Percentiles rank a stretch among this genome's conserved stretches.
Evolutionary conservation across 2,113 vertebrate species (phyloP).

Genomic region (Semnopithecus entellus): DNA sequence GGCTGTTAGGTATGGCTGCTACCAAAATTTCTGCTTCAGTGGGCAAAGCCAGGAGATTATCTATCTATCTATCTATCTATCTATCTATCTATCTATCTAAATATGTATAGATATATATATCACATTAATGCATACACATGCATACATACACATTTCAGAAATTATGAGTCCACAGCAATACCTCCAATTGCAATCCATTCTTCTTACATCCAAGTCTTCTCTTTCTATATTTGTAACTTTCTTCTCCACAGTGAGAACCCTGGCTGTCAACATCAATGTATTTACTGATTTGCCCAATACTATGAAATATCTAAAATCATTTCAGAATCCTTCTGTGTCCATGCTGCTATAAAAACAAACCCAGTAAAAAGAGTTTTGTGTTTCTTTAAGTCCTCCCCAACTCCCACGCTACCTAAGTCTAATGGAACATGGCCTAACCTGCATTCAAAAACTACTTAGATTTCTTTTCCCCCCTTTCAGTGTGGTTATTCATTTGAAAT

Average conservation of each 20-base stretch:
- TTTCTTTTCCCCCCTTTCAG: background rate
- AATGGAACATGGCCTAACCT: background rate
- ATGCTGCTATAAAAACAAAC: background rate
- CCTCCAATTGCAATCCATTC: background rate
- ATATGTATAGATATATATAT: background rate
- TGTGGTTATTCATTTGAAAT: slow-evolving; percentile 21
- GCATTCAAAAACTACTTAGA: background rate
- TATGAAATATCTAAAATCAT: background rate
- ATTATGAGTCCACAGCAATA: background rate
- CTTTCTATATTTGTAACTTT: background rate
- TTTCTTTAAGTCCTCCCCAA: background rate
- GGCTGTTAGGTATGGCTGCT: background rate
- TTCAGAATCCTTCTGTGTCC: background rate
- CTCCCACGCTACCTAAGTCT: background rate
- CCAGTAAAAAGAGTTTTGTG: background rate
- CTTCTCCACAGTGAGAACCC: background rate
- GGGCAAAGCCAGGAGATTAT: background rate
- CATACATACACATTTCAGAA: background rate
- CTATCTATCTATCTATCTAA: too few relatives aligned
- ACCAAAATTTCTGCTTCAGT: background rate
- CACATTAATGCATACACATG: background rate
- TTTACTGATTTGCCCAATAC: background rate
- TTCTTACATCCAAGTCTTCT: background rate
- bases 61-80: too few relatives aligned
- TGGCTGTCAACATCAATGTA: background rate